Evolutionary conservation across 1,140 invertebrate species (phyloP), one percentile per base, ranked within the genome.

Genomic region (Zophobas atratus): DNA sequence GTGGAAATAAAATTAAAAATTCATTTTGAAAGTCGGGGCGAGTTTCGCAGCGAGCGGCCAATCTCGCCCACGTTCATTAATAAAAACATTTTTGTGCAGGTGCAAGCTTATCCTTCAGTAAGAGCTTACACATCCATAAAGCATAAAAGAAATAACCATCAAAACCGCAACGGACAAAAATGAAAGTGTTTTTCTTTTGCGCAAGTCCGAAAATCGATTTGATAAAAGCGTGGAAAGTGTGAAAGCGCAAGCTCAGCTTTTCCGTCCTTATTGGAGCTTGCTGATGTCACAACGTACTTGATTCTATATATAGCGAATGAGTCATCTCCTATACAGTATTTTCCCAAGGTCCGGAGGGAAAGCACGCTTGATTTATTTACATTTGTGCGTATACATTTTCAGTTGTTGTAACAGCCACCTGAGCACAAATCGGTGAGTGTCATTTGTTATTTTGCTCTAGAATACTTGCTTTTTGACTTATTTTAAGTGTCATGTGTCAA

Each of bases 301-400:
- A 75, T 81, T 80, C 83, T 84, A 83, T 84, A 84, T 83, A 84
- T 84, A 83, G 79, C 79, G 76, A 82, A 82, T 84, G 83, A 84
- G 70, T 84, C 83, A 84, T 82, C 80, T 67, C 48, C 51, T 55
- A 53, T 79, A 83, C 83, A 84, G 83, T 84, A 81, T 84, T 84
- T 81, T 80, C 81, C 80, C 67, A 56, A 80, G 75, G 51, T 56
- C 75, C 38, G 43, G 36, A 49, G 77, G 78, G 81, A 74, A 63
- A 80, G 67, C 80, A 80, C 77, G 79, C 72, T 77, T 75, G 35
- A 53, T 80, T 79, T 70, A 67, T 76, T 75, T 74, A 56, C 33
- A 77, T 53, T 49, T 77, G 72, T 77, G 79, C 76, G 67, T 72
- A 49, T 43, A 33, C 41, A 57, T 75, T 75, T 57, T 39, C 5